Conservation (phyloP, 2,113 vertebrate genomes). For the Melanocharis versteri region DNA sequence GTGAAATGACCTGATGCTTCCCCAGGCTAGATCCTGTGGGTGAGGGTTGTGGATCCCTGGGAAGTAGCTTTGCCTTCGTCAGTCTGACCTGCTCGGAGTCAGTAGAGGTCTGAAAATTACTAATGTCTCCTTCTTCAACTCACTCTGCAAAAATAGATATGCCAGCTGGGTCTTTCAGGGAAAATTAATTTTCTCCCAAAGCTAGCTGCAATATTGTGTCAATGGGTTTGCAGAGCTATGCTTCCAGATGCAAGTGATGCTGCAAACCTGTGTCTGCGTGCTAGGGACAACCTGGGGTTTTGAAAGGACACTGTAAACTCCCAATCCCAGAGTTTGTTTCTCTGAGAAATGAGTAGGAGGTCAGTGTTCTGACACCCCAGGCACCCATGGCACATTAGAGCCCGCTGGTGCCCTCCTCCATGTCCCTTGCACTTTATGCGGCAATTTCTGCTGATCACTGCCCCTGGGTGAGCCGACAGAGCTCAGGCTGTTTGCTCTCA, state of each 20-base stretch:
- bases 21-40: neutral
- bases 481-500: neutral
- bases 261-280: neutral
- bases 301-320: neutral
- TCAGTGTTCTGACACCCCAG: neutral
- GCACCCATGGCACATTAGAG: fast-evolving
- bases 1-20: neutral
- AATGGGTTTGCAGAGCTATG: neutral
- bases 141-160: neutral
- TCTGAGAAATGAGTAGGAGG: neutral
- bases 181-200: neutral
- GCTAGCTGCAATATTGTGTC: neutral
- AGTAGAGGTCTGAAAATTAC: neutral
- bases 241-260: neutral
- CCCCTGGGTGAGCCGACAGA: neutral
- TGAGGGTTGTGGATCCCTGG: neutral
- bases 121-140: neutral
- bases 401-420: fast-evolving
- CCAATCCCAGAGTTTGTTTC: neutral
- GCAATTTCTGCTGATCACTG: neutral
- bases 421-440: neutral
- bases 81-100: neutral
- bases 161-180: neutral
- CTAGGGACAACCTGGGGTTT: neutral
- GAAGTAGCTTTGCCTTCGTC: neutral